These are phyloP conservation scores for Cheumatopsyche charites DNA, from an alignment of 1,140 invertebrate genomes.

Conservation along the genomic window DNA sequence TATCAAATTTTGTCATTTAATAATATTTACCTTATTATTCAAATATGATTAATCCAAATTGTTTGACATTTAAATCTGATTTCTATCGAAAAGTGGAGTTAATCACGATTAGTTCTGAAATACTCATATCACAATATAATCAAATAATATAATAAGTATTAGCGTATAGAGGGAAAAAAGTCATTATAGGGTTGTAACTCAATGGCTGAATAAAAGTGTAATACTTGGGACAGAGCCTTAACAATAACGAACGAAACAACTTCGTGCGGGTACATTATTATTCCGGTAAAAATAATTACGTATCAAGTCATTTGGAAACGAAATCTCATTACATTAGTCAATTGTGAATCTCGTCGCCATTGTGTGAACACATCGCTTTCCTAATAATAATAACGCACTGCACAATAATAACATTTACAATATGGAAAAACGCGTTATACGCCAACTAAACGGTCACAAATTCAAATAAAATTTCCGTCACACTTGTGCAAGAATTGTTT, in stretches of 20 bases:
- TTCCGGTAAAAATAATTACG: constrained; percentile 45
- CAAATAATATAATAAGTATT: no score
- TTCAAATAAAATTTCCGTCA: background rate
- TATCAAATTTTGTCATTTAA: no score
- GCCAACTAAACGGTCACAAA: background rate
- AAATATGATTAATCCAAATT: no score
- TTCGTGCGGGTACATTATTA: constrained; percentile 42
- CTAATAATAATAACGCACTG: background rate
- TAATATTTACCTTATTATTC: no score
- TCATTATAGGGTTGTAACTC: constrained; percentile 4
- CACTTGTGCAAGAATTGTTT: no score
- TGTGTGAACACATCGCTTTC: constrained; percentile 21
- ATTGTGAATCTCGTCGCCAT: constrained; percentile 22
- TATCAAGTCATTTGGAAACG: constrained; percentile 46
- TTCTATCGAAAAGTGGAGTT: no score
- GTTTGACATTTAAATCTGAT: no score
- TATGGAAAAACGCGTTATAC: background rate
- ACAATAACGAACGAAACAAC: constrained; percentile 35
- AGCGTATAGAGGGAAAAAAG: no score
- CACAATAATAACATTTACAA: no score
- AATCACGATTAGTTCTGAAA: no score
- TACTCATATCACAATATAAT: no score
- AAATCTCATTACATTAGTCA: constrained; percentile 39
- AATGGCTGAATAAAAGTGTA: constrained; percentile 21
- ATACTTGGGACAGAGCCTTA: constrained; percentile 25